Conservation (phyloP, 2,888 invertebrate species). For the Andrena hattorfiana region DNA sequence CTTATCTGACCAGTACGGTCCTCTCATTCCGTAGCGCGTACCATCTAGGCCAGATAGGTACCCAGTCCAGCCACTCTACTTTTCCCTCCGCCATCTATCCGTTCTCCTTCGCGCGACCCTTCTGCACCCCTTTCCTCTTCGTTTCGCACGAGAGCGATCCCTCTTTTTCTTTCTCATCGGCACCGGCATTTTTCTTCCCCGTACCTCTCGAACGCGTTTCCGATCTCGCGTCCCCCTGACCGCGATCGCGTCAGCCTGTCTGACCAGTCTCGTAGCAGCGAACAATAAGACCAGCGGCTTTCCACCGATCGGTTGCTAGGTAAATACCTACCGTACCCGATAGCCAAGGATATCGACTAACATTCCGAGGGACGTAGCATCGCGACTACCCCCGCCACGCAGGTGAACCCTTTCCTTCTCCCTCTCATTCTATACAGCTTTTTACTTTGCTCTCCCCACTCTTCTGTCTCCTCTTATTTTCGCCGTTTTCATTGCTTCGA, state of each 20-base stretch:
- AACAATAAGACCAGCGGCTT: conserved; percentile 47
- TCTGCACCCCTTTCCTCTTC: conserved; percentile 30
- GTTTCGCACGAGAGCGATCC: background rate
- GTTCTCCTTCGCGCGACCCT: conserved; percentile 33
- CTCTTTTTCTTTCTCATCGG: background rate
- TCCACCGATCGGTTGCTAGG: conserved; percentile 63
- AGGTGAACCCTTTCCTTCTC: conserved; percentile 46
- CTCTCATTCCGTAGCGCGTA: conserved; percentile 54
- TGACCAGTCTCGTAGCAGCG: too few species aligned
- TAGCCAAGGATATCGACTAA: conserved; percentile 77
- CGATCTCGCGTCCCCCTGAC: conserved; percentile 17
- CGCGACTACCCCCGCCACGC: conserved; percentile 40
- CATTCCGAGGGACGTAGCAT: conserved; percentile 72
- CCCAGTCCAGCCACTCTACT: conserved; percentile 38
- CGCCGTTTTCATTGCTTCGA: conserved; percentile 14
- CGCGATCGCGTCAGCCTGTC: conserved; percentile 25
- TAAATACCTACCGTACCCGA: conserved; percentile 78
- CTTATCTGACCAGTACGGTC: conserved; percentile 75
- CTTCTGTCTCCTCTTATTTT: conserved; percentile 1
- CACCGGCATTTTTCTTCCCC: background rate
- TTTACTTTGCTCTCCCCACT: background rate
- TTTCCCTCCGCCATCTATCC: conserved; percentile 32
- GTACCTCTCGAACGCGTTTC: background rate
- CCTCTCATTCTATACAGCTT: conserved; percentile 19
- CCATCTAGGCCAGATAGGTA: conserved; percentile 63